These are phyloP conservation scores for Anticlea derivata DNA, from an alignment of 2,888 invertebrate genomes.

Conservation along the genomic window DNA sequence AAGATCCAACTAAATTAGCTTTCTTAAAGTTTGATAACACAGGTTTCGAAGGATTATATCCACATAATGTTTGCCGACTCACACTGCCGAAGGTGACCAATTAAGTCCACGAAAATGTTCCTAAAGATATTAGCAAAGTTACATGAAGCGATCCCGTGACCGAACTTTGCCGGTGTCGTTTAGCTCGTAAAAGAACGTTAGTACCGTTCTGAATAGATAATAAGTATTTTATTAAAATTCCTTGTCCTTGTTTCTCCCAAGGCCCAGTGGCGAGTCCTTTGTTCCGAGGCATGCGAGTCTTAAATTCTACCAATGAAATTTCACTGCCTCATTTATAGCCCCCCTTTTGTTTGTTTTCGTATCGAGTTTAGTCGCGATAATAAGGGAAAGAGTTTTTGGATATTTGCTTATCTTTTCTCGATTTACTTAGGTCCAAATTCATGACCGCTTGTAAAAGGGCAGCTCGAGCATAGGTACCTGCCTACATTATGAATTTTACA, in stretches of 20 bases:
- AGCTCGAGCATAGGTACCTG: conserved; percentile 7
- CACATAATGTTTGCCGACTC: conserved; percentile 35
- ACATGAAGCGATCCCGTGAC: conserved; percentile 59
- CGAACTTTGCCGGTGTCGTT: conserved; percentile 61
- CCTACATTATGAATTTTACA: background rate
- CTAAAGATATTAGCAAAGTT: conserved; percentile 67
- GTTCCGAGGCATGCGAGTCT: conserved; percentile 66
- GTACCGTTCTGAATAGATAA: conserved; percentile 78
- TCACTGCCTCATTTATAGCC: conserved; percentile 56
- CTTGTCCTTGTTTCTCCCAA: conserved; percentile 73
- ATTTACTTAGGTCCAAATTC: conserved; percentile 36
- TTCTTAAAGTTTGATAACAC: conserved; percentile 5
- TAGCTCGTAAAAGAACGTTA: conserved; percentile 76
- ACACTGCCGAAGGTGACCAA: conserved; percentile 50
- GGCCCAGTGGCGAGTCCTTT: conserved; percentile 60
- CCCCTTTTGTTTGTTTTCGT: conserved; percentile 53
- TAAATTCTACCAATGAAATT: conserved; percentile 64
- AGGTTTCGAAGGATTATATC: conserved; percentile 25
- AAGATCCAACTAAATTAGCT: conserved; percentile 1
- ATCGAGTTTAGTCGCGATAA: conserved; percentile 46
- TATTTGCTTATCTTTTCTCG: conserved; percentile 40
- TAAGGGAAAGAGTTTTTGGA: conserved; percentile 42
- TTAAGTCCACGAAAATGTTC: conserved; percentile 58
- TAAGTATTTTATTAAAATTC: conserved; percentile 82
- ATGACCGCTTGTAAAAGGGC: conserved; percentile 22